A percentile compares a stretch with the other conserved stretches of the same genome.
phyloP scores from a whole-genome alignment of 2,888 invertebrate genomes.

The Sinotaia quadrata region DNA sequence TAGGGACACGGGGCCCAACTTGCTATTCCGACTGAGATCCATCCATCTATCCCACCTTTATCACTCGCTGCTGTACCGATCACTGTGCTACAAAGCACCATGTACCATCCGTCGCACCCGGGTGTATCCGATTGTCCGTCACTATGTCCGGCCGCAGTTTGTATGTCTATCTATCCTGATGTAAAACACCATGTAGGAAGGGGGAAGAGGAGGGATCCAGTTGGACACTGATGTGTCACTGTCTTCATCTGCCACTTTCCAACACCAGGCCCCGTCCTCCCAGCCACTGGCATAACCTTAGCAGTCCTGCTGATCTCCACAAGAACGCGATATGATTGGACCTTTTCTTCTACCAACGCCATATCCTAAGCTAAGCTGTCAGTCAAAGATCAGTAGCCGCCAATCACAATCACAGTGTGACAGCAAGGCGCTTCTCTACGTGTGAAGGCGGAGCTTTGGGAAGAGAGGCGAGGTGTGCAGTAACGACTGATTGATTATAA shows the following conservation, averaged over 20 bases:
- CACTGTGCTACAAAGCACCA: too few species aligned
- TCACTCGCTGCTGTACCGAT: background rate
- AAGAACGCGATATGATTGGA: conserved; percentile 48
- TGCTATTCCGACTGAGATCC: conserved; percentile 39
- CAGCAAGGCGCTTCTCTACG: background rate
- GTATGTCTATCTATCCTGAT: conserved; percentile 35
- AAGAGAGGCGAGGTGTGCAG: conserved; percentile 2
- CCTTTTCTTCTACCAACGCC: conserved; percentile 42
- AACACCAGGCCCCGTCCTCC: conserved; percentile 27
- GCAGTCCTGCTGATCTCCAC: conserved; percentile 37
- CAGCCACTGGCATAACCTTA: conserved; percentile 30
- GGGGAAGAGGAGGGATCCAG: conserved; percentile 44
- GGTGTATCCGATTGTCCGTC: background rate
- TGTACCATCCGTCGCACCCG: background rate
- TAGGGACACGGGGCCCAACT: conserved; percentile 34
- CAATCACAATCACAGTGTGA: conserved; percentile 16
- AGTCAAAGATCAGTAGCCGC: conserved; percentile 35
- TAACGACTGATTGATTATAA: conserved; percentile 16
- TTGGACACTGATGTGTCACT: conserved; percentile 40
- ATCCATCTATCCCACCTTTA: conserved; percentile 28
- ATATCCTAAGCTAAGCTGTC: conserved; percentile 42
- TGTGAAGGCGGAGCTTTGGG: background rate
- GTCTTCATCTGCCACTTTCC: conserved; percentile 33
- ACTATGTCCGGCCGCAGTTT: conserved; percentile 23
- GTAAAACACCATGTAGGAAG: conserved; percentile 42